Percentiles rank a stretch among this genome's conserved stretches.
These are phyloP conservation scores for Exocentrus adspersus DNA, from an alignment of 2,888 invertebrate genomes.

Conservation along the genomic window DNA sequence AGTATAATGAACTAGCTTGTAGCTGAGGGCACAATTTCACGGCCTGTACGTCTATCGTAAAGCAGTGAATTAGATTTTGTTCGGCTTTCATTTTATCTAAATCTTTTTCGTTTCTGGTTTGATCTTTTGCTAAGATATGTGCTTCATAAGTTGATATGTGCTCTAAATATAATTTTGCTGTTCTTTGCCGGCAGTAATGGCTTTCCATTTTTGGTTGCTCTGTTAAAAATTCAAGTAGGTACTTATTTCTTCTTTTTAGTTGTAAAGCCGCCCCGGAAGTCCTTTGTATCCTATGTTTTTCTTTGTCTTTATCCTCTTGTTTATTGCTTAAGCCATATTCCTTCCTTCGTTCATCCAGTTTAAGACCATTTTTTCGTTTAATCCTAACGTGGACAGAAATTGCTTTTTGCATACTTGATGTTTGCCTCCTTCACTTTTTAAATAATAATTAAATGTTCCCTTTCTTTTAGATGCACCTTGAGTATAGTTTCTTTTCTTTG, in stretches of 20 bases:
- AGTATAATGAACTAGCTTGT: slow-evolving; percentile 38
- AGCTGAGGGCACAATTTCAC: slow-evolving; percentile 49
- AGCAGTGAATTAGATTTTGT: slow-evolving; percentile 23
- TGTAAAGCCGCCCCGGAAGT: not conserved
- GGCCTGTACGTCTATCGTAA: slow-evolving; percentile 39
- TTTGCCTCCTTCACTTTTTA: slow-evolving; percentile 5
- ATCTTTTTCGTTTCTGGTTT: slow-evolving; percentile 30
- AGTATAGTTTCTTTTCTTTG: slow-evolving; percentile 23
- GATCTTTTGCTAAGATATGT: slow-evolving; percentile 32
- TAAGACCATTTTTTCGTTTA: slow-evolving; percentile 22
- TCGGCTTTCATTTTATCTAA: slow-evolving; percentile 29
- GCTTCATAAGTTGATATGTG: not conserved
- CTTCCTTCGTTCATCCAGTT: slow-evolving; percentile 13
- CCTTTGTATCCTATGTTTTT: not conserved
- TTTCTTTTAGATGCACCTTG: slow-evolving; percentile 23
- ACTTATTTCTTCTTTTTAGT: not conserved
- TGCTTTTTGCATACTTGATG: slow-evolving; percentile 23
- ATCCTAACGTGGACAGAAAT: slow-evolving; percentile 19
- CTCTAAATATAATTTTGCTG: not conserved
- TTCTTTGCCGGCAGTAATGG: not conserved
- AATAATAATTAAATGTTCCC: slow-evolving; percentile 23
- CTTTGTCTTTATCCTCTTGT: not conserved
- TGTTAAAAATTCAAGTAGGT: slow-evolving; percentile 1
- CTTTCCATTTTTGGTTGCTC: not conserved
- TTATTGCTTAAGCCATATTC: not conserved